phyloP scores from a whole-genome alignment of 2,888 invertebrate species.

The Cremastinae sp. region DNA sequence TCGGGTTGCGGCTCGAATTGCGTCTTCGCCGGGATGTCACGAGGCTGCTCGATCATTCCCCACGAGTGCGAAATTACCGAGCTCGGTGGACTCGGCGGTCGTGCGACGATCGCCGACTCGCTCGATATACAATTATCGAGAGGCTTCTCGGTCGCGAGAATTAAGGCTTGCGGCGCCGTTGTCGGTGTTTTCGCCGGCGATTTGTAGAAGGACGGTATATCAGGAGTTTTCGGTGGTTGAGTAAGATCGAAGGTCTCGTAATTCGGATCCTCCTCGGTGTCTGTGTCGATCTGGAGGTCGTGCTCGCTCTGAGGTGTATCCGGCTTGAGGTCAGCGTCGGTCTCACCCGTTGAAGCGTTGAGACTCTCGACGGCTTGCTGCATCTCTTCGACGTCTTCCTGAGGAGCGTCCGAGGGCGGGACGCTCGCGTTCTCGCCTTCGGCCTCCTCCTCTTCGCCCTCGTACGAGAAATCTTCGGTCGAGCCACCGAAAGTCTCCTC shows the following conservation, averaged over 20 bases:
- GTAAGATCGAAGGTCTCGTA: constrained; percentile 81
- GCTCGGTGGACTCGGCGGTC: constrained; percentile 76
- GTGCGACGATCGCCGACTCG: constrained; percentile 28
- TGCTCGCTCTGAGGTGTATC: constrained; percentile 93
- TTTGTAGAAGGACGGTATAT: constrained; percentile 82
- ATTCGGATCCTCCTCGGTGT: constrained; percentile 87
- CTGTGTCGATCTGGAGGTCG: constrained; percentile 92
- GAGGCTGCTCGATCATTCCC: constrained; percentile 81
- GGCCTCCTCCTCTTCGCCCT: constrained; percentile 80
- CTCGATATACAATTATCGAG: constrained; percentile 60
- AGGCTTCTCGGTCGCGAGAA: constrained; percentile 58
- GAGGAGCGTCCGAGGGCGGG: constrained; percentile 82
- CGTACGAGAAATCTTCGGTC: constrained; percentile 79
- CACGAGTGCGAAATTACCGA: constrained; percentile 83
- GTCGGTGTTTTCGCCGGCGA: constrained; percentile 77
- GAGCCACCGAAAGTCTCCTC: constrained; percentile 91
- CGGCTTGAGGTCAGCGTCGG: constrained; percentile 84
- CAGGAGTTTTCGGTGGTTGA: constrained; percentile 82
- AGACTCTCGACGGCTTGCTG: constrained; percentile 91
- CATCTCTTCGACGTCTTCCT: constrained; percentile 91
- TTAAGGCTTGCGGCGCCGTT: constrained; percentile 63
- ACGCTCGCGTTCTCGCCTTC: constrained; percentile 77
- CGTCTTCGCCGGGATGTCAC: constrained; percentile 8
- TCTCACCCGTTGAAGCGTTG: constrained; percentile 83
- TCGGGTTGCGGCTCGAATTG: constrained; percentile 70